Evolutionary conservation across 2,797 vertebrate genomes (phyloP).

Genomic region (Pseudochirops cupreus): DNA sequence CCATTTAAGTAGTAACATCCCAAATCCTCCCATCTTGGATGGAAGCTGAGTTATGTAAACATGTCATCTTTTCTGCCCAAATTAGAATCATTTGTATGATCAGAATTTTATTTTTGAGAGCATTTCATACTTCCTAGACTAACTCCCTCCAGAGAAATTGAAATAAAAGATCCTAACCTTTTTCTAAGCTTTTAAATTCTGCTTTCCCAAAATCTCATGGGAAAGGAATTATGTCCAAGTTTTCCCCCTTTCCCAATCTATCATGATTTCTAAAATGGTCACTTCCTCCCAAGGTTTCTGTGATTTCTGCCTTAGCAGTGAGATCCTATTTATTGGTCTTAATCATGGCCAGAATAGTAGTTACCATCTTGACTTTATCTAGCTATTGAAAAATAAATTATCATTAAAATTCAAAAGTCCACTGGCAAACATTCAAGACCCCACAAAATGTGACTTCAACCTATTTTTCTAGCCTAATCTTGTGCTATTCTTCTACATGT

Average conservation of each 20-base stretch:
- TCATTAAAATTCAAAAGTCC: not conserved
- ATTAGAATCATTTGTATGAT: not conserved
- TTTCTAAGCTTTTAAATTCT: not conserved
- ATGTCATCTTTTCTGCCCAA: not conserved
- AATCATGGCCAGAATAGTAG: not conserved
- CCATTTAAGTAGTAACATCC: not conserved
- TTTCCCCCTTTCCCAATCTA: not conserved
- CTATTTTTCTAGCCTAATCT: not conserved
- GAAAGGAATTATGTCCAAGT: not conserved
- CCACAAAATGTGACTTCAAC: not conserved
- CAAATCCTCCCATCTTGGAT: not conserved
- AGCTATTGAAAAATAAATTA: not conserved
- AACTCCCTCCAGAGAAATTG: not conserved
- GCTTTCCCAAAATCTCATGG: not conserved
- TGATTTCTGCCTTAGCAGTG: not conserved
- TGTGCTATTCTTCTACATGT: not conserved
- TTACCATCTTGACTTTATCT: not conserved
- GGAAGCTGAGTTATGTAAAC: not conserved
- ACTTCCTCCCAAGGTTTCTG: not conserved
- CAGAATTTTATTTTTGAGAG: not conserved
- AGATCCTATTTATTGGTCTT: not conserved
- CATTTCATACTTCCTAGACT: not conserved
- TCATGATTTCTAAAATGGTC: not conserved
- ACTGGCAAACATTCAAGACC: not conserved
- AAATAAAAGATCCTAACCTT: not conserved